Percentiles rank a stretch among this genome's conserved stretches.
These are phyloP conservation scores for Lophotis ruficrista DNA, from an alignment of 2,113 vertebrate genomes.

Conservation along the genomic window DNA sequence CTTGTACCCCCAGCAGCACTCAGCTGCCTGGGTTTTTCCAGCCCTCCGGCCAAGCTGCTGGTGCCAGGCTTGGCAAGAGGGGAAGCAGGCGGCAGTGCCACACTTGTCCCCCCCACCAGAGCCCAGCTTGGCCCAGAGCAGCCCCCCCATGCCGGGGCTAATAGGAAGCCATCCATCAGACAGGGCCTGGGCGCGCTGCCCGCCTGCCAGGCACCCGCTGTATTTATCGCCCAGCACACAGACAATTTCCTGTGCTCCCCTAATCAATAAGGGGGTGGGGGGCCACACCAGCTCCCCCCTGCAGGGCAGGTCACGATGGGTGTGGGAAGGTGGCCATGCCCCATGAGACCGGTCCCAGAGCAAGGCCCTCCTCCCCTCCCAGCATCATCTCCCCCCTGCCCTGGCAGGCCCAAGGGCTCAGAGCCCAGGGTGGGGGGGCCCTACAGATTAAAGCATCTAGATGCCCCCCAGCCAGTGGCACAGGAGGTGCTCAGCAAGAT, in stretches of 20 bases:
- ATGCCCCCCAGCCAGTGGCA: not conserved
- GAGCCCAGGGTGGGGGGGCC: fast-evolving
- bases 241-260: constrained; percentile 47
- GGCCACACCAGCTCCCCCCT: not conserved
- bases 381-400: not conserved
- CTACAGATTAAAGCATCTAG: not conserved
- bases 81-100: not conserved
- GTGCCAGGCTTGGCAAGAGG: not conserved
- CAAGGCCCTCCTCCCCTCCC: not conserved
- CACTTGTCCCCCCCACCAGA: not conserved
- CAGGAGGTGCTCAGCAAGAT: not conserved
- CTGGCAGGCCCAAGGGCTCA: not conserved
- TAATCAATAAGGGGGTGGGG: not conserved
- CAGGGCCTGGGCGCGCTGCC: not conserved
- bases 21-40: not conserved
- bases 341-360: not conserved
- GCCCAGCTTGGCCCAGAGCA: not conserved
- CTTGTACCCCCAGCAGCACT: not conserved
- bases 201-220: not conserved
- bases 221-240: constrained; percentile 57
- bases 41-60: not conserved
- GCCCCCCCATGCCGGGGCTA: not conserved
- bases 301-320: not conserved
- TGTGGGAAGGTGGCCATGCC: not conserved
- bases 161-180: constrained; percentile 69